Evolutionary conservation across 2,888 invertebrate genomes (phyloP).

Genomic region (Chalcosyrphus nemorum): DNA sequence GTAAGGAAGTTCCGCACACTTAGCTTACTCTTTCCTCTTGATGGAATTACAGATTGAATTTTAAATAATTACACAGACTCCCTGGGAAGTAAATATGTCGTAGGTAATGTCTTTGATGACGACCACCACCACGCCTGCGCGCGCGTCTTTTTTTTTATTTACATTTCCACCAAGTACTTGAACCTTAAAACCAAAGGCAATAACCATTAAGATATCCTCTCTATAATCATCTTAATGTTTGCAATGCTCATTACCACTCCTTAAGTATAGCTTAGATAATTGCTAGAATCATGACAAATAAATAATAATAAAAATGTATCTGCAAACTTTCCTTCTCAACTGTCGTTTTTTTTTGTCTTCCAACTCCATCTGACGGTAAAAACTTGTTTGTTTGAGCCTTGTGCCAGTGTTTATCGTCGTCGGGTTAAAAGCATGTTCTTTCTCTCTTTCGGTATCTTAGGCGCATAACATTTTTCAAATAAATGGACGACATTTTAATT

Average conservation of each 20-base stretch:
- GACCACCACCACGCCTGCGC: not conserved
- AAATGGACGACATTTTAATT: constrained; percentile 66
- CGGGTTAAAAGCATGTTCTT: not conserved
- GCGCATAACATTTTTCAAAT: not conserved
- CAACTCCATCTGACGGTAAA: too few relatives aligned
- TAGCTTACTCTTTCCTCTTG: not conserved
- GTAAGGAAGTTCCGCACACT: not conserved
- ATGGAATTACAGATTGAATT: not conserved
- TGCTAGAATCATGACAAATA: not conserved
- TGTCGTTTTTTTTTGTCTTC: too few relatives aligned
- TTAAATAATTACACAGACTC: not conserved
- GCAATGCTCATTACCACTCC: constrained; percentile 59
- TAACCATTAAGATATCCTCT: constrained; percentile 7
- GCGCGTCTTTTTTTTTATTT: not conserved
- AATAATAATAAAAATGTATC: constrained; percentile 11
- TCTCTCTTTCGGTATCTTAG: not conserved
- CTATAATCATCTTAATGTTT: constrained; percentile 14
- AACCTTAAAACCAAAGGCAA: not conserved
- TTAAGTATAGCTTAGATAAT: constrained; percentile 5
- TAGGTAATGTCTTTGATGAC: not conserved
- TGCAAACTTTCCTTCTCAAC: constrained; percentile 40
- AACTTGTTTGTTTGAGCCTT: constrained; percentile 48
- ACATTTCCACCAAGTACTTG: not conserved
- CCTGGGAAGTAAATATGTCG: not conserved
- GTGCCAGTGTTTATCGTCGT: constrained; percentile 45